Evolutionary conservation across 1,140 invertebrate species (phyloP), one percentile per base, ranked within the genome.

Genomic region (Pachyrhynchus sulphureomaculatus): DNA sequence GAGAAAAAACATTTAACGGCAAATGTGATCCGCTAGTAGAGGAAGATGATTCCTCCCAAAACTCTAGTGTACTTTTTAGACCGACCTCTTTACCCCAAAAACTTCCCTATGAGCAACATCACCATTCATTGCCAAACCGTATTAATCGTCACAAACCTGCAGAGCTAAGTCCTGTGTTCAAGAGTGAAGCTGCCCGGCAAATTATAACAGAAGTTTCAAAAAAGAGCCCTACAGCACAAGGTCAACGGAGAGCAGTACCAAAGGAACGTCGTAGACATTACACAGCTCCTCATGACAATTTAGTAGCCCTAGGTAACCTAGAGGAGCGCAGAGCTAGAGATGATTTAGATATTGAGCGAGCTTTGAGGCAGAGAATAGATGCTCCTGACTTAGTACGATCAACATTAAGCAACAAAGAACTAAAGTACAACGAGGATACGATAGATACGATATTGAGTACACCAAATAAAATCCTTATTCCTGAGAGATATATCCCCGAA

Each of bases 401-500:
- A 0, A 91, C 91, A 0, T 70, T 91, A 54, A 82, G 81, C 53
- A 74, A 82, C 55, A 82, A 82, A 62, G 83, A 86, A 66, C 68
- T 84, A 1, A 84, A 85, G 54, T 86, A 84, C 68, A 86, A 86
- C 64, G 88, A 91, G 71, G 85, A 85, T 53, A 91, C 91, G 21
- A 93, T 93, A 63, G 91, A 94, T 77, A 87, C 86, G 68, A 79
- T 95, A 67, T 78, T 95, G 21, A 88, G 88, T 39, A 88, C 90
- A 21, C 93, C 93, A 17, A 90, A 90, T 73, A 95, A 95, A 78
- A 95, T 95, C 65, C 78, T 89, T 23, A 96, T 96, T 66, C 93
- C 93, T 2, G 93, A 95, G 78, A 81, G 93, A 65, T 95, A 95
- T 74, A 88, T 95, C 67, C 92, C 93, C 24, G 92, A 95, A 77